phyloP scores from a whole-genome alignment of 2,113 vertebrate species.

The Seriola aureovittata region DNA sequence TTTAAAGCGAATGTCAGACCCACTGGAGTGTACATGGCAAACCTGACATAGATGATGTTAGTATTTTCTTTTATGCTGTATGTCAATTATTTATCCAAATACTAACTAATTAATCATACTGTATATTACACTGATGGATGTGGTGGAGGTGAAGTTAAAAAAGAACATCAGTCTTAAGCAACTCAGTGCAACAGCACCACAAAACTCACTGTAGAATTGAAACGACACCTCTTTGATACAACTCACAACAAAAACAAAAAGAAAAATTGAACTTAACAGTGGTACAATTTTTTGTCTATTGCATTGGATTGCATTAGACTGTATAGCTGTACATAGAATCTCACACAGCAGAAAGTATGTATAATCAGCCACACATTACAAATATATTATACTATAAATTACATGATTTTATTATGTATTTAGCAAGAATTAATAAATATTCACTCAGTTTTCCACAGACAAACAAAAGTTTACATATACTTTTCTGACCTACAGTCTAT shows the following conservation, averaged over 20 bases:
- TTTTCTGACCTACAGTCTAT: too few species aligned
- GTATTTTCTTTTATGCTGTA: conserved; percentile 24
- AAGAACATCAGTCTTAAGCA: neutral
- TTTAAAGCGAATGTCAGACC: conserved; percentile 66
- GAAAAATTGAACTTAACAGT: neutral
- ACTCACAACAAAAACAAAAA: neutral
- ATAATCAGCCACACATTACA: neutral
- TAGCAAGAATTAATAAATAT: neutral
- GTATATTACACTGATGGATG: neutral
- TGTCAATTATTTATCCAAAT: neutral
- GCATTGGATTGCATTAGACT: conserved; percentile 24
- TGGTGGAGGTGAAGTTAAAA: neutral
- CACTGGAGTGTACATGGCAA: conserved; percentile 40
- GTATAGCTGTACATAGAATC: neutral
- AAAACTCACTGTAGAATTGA: neutral
- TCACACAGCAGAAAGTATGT: neutral
- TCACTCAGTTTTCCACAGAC: neutral
- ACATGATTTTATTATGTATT: neutral
- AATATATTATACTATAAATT: neutral
- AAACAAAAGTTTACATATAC: neutral
- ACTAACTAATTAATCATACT: neutral
- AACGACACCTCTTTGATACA: conserved; percentile 36
- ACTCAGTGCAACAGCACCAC: neutral
- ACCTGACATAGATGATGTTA: conserved; percentile 38
- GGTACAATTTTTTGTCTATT: neutral